Evolutionary conservation across 2,113 vertebrate genomes (phyloP).

Genomic region (Anhinga rufa): DNA sequence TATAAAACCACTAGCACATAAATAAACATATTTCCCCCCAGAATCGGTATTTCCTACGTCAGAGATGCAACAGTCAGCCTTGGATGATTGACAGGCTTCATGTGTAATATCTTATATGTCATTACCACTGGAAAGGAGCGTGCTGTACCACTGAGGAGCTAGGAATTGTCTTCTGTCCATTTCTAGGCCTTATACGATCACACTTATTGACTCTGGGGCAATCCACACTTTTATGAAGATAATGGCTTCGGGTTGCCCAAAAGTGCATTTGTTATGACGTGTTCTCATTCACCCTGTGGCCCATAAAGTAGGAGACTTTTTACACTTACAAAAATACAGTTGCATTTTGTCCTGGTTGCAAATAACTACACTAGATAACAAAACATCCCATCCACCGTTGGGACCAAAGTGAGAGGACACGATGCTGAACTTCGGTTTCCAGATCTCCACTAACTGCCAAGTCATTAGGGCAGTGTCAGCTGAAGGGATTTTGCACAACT

Average conservation of each 20-base stretch:
- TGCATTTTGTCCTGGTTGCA: not conserved
- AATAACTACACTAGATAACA: not conserved
- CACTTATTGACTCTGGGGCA: not conserved
- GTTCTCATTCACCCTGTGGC: not conserved
- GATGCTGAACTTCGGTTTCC: not conserved
- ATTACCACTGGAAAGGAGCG: rapidly evolving
- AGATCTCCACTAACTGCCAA: not conserved
- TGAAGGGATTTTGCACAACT: not conserved
- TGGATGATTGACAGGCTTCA: not conserved
- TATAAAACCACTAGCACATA: not conserved
- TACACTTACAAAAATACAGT: not conserved
- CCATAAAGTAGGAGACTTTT: not conserved
- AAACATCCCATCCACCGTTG: not conserved
- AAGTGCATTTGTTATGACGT: rapidly evolving
- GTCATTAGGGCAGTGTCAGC: not conserved
- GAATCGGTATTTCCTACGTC: not conserved
- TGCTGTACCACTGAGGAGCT: not conserved
- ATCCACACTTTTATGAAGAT: not conserved
- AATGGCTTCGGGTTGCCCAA: not conserved
- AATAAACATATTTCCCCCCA: not conserved
- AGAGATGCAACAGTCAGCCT: not conserved
- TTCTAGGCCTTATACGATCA: not conserved
- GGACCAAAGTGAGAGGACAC: not conserved
- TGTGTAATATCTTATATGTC: not conserved
- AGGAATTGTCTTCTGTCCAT: not conserved